Evolutionary conservation across 2,113 vertebrate species (phyloP), one percentile per base, ranked within the genome.

Genomic region (Eubucco bourcierii): DNA sequence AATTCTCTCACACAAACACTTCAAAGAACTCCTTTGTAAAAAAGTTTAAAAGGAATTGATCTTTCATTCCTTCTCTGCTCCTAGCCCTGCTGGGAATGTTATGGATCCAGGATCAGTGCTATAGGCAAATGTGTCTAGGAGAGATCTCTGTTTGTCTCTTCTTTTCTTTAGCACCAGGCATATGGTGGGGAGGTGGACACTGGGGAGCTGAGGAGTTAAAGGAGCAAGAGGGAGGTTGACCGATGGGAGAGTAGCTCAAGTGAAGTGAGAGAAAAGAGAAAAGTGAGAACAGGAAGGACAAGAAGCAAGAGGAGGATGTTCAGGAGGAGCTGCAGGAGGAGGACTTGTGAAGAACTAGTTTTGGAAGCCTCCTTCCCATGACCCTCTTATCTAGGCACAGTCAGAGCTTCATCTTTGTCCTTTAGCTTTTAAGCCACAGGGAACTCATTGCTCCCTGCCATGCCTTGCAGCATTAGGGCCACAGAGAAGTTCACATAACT

Each of bases 51-150:
- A 55, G 21, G 12, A 81, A 55, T 68, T 60, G 15, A 4, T 58
- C 60, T 82, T 58, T 71, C 20, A 10, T 47, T 2, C 8, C 4
- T 5, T 74, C 46, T 27, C 33, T 74, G 33, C 46, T 56, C 1
- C 0, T 44, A 68, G 39, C 6, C 12, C 25, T 47, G 18, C 19
- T 46, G 33, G 17, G 65, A 11, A 33, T 0, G 0, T 33, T 80
- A 61, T 50, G 7, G 9, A 52, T 46, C 37, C 52, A 65, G 46
- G 58, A 60, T 37, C 0, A 0, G 25, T 0, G 1, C 4, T 0
- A 0, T 7, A 67, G 31, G 10, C 0, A 0, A 14, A 59, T 14
- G 39, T 58, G 10, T 4, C 10, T 1, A 1, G 19, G 25, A 88
- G 33, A 44, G 25, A 7, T 14, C 25, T 76, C 46, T 1, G 5